These are phyloP conservation scores for Panurus biarmicus DNA, from an alignment of 2,113 vertebrate species.

Conservation along the genomic window DNA sequence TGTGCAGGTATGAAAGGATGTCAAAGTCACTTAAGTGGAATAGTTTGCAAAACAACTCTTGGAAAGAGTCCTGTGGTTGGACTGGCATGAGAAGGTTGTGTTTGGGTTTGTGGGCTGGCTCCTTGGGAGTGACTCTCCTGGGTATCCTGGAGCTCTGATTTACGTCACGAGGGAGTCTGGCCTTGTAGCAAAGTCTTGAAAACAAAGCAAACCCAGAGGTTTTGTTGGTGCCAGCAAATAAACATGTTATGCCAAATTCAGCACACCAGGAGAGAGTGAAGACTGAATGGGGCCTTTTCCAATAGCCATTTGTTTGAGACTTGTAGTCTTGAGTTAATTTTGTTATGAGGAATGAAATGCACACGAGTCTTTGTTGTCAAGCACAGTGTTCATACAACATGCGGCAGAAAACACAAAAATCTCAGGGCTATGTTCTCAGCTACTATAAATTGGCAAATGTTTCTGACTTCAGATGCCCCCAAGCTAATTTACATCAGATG, in stretches of 20 bases:
- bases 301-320: not conserved
- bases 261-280: conserved; percentile 25
- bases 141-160: not conserved
- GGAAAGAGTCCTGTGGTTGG: not conserved
- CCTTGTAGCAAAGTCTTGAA: not conserved
- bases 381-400: not conserved
- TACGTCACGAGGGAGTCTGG: not conserved
- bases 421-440: conserved; percentile 55
- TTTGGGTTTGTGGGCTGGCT: not conserved
- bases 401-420: conserved; percentile 16
- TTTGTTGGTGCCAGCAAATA: conserved; percentile 33
- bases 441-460: conserved; percentile 26
- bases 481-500: conserved; percentile 45
- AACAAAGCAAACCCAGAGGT: not conserved
- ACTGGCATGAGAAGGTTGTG: not conserved
- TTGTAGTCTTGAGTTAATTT: conserved; percentile 12
- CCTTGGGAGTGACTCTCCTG: not conserved
- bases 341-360: not conserved
- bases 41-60: not conserved
- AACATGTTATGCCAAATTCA: conserved; percentile 4
- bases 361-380: not conserved
- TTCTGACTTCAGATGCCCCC: conserved; percentile 12
- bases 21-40: conserved; percentile 36
- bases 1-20: conserved; percentile 33
- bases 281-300: conserved; percentile 17